Evolutionary conservation across 2,797 vertebrate genomes (phyloP).

Genomic region (Harpagifer antarcticus): DNA sequence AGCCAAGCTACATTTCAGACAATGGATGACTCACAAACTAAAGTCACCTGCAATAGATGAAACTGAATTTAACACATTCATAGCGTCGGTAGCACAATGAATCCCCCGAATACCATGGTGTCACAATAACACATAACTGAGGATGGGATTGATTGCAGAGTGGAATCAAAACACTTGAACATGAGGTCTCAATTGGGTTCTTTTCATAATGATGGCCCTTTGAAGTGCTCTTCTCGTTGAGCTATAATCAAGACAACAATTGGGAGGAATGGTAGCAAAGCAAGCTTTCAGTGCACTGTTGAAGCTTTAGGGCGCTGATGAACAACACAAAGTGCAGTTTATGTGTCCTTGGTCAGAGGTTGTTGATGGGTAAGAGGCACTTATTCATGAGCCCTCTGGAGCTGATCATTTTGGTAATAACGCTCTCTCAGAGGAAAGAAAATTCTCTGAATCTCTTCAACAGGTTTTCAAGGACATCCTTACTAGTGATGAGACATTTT

Average conservation of each 20-base stretch:
- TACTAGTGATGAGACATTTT: constrained; percentile 10
- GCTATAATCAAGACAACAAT: not conserved
- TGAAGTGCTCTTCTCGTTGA: not conserved
- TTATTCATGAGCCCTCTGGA: constrained; percentile 20
- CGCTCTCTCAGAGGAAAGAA: not conserved
- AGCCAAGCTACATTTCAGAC: not conserved
- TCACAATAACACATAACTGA: constrained; percentile 40
- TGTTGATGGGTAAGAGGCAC: constrained; percentile 33
- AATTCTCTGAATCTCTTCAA: constrained; percentile 24
- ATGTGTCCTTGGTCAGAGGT: constrained; percentile 20
- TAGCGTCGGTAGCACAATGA: constrained; percentile 28
- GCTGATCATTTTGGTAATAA: constrained; percentile 37
- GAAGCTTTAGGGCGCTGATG: constrained; percentile 22
- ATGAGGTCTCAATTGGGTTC: constrained; percentile 11
- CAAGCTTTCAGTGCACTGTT: constrained; percentile 15
- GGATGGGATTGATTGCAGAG: constrained; percentile 31
- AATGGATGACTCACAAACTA: not conserved
- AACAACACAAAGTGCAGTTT: constrained; percentile 23
- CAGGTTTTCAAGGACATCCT: constrained; percentile 18
- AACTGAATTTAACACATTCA: not conserved
- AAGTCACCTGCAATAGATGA: not conserved
- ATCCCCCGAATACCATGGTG: constrained; percentile 27
- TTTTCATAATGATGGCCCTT: constrained; percentile 11
- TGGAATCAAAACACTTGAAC: constrained; percentile 16
- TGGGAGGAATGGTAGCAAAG: constrained; percentile 27